Evolutionary conservation across 2,797 vertebrate genomes (phyloP).

Genomic region (Pangasius djambal): DNA sequence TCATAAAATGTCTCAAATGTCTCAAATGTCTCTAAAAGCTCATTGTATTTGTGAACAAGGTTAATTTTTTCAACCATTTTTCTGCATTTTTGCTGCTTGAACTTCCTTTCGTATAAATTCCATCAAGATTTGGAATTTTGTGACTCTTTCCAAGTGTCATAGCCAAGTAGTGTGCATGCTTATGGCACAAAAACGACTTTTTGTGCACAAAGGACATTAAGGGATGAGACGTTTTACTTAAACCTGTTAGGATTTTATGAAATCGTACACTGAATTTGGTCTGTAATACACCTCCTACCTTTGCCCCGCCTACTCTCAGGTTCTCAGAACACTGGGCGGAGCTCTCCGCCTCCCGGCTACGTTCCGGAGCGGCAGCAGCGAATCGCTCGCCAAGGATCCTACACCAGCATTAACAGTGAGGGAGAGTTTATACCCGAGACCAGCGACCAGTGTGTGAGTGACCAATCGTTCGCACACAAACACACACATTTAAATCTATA

Average conservation of each 20-base stretch:
- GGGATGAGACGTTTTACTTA: background rate
- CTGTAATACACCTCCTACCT: background rate
- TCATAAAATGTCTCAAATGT: background rate
- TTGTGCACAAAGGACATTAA: too few relatives aligned
- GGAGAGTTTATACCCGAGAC: conserved; percentile 98
- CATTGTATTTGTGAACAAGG: too few relatives aligned
- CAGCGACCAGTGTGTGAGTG: conserved; percentile 75
- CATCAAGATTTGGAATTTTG: too few relatives aligned
- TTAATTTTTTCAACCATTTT: too few relatives aligned
- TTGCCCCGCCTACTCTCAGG: conserved; percentile 69
- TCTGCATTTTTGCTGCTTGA: too few relatives aligned
- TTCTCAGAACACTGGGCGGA: conserved; percentile 92
- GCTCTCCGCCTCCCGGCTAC: conserved; percentile 95
- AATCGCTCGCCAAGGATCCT: conserved; percentile 95
- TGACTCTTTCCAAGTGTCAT: background rate
- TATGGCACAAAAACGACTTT: background rate
- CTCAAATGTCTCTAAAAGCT: background rate
- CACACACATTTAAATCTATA: background rate
- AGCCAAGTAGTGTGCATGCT: background rate
- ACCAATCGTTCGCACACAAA: background rate
- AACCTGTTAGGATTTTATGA: background rate
- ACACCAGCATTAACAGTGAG: conserved; percentile 98
- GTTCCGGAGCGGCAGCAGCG: conserved; percentile 94
- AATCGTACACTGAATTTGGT: background rate
- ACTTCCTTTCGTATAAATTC: too few relatives aligned